phyloP scores from a whole-genome alignment of 2,113 vertebrate genomes.

The Scartelaos histophorus region DNA sequence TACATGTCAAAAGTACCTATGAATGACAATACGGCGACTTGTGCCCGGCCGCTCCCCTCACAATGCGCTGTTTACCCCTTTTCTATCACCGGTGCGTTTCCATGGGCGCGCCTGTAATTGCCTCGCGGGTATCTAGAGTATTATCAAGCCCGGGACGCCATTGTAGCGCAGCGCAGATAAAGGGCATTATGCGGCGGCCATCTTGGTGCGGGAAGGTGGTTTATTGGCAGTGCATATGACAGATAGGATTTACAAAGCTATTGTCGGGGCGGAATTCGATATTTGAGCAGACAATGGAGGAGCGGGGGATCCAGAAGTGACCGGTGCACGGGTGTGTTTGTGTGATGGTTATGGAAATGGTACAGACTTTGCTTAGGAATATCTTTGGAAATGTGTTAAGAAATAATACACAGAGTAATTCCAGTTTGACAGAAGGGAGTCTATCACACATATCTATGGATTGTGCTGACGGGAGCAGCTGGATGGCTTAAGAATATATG shows the following conservation, averaged over 20 bases:
- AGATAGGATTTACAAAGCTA: slow-evolving; percentile 73
- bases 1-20: slow-evolving; percentile 57
- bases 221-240: slow-evolving; percentile 68
- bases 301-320: slow-evolving; percentile 72
- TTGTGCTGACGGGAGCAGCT: not conserved
- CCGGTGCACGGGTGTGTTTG: slow-evolving; percentile 24
- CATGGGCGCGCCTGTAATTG: slow-evolving; percentile 72
- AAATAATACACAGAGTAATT: slow-evolving; percentile 7
- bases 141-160: slow-evolving; percentile 71
- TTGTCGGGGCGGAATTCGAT: slow-evolving; percentile 74
- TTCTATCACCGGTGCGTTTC: slow-evolving; percentile 69
- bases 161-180: slow-evolving; percentile 78
- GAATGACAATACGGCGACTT: slow-evolving; percentile 70
- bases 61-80: slow-evolving; percentile 59
- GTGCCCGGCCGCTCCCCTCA: slow-evolving; percentile 50
- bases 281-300: slow-evolving; percentile 75
- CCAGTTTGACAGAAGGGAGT: slow-evolving; percentile 3
- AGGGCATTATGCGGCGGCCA: slow-evolving; percentile 75
- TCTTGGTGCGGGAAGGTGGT: slow-evolving; percentile 61
- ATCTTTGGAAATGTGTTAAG: not conserved
- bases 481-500: not conserved
- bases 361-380: slow-evolving; percentile 12
- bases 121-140: slow-evolving; percentile 73
- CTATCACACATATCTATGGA: not conserved
- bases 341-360: slow-evolving; percentile 1